Evolutionary conservation across 2,797 vertebrate genomes (phyloP).

Genomic region (Lepilemur septentrionalis): DNA sequence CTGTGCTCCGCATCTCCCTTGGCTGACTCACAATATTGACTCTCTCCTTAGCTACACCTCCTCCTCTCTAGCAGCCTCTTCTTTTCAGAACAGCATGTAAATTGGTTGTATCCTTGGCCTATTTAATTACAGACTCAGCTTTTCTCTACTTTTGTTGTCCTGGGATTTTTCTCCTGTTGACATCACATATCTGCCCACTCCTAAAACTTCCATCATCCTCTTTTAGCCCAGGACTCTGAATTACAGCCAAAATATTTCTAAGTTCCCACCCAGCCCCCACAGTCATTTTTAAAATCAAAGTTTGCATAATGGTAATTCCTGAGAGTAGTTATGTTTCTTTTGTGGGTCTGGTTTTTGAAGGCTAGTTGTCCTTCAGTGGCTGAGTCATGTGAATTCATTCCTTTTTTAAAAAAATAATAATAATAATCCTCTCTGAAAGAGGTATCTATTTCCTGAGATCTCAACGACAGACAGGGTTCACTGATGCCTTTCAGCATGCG

Average conservation of each 20-base stretch:
- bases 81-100: not conserved
- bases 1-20: not conserved
- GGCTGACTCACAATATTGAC: conserved; percentile 35
- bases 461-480: not conserved
- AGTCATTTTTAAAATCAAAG: not conserved
- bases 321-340: not conserved
- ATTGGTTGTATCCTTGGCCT: not conserved
- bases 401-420: too few relatives aligned
- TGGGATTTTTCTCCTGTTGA: not conserved
- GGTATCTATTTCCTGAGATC: not conserved
- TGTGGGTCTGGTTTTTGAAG: not conserved
- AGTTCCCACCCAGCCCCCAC: not conserved
- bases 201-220: not conserved
- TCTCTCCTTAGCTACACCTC: conserved; percentile 16
- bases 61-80: not conserved
- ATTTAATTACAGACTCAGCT: not conserved
- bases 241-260: not conserved
- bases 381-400: not conserved
- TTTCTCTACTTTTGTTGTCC: not conserved
- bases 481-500: not conserved
- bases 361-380: not conserved
- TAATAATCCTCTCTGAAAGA: not conserved
- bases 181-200: conserved; percentile 11
- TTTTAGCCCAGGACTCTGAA: not conserved
- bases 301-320: not conserved